Evolutionary conservation across 2,113 vertebrate genomes (phyloP).

Genomic region (Peromyscus leucopus): DNA sequence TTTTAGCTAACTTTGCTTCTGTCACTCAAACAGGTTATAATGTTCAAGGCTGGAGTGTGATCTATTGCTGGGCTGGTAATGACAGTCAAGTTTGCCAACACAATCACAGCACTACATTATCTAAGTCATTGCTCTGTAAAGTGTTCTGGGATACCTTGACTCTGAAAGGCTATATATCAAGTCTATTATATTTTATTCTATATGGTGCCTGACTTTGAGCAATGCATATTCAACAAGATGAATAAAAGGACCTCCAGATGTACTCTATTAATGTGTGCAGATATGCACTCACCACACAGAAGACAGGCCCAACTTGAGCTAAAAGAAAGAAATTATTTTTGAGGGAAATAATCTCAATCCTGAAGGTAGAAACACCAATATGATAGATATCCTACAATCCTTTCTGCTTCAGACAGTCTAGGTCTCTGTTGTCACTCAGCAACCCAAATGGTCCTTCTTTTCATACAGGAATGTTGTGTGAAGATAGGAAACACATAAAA

Average conservation of each 20-base stretch:
- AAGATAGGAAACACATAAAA: not conserved
- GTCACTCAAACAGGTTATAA: slow-evolving; percentile 74
- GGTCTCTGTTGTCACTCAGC: not conserved
- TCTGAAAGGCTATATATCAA: slow-evolving; percentile 84
- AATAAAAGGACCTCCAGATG: slow-evolving; percentile 72
- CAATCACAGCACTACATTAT: slow-evolving; percentile 84
- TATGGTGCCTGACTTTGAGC: slow-evolving; percentile 73
- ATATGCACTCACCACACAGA: slow-evolving; percentile 52
- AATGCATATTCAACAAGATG: slow-evolving; percentile 84
- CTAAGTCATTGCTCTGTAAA: slow-evolving; percentile 84
- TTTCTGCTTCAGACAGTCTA: slow-evolving; percentile 9
- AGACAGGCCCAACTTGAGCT: not conserved
- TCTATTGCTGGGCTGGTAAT: slow-evolving; percentile 80
- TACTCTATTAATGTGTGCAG: slow-evolving; percentile 64
- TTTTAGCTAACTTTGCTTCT: slow-evolving; percentile 77
- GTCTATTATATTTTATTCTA: slow-evolving; percentile 81
- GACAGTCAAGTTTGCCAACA: slow-evolving; percentile 83
- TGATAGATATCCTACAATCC: not conserved
- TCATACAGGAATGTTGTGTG: not conserved
- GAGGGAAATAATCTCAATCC: not conserved
- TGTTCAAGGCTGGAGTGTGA: slow-evolving; percentile 70
- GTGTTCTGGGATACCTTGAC: slow-evolving; percentile 84
- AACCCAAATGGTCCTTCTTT: slow-evolving; percentile 44
- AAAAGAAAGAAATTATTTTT: slow-evolving; percentile 26
- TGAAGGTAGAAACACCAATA: slow-evolving; percentile 29